Percentiles rank a stretch among this genome's conserved stretches.
These are phyloP conservation scores for Subanguina moxae DNA, from an alignment of 1,140 invertebrate species.

Conservation along the genomic window DNA sequence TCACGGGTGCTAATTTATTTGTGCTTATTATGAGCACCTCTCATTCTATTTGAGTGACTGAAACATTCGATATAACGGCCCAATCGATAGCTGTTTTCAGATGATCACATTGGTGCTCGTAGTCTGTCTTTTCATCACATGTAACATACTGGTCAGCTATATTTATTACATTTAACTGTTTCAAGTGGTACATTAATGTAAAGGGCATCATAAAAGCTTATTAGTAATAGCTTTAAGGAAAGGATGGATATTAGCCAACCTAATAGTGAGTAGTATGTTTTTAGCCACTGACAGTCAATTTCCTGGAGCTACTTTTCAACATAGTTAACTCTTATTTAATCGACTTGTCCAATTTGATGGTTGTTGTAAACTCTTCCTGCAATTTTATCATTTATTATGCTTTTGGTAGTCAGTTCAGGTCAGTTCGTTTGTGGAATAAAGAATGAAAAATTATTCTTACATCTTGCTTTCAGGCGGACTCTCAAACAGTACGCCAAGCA, in stretches of 20 bases:
- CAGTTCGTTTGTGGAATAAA: too few species aligned
- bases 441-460: too few species aligned
- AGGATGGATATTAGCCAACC: too few species aligned
- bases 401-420: slow-evolving; percentile 39
- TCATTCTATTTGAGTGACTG: too few species aligned
- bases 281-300: slow-evolving; percentile 50
- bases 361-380: slow-evolving; percentile 48
- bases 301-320: slow-evolving; percentile 43
- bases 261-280: slow-evolving; percentile 12
- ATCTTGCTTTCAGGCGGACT: slow-evolving; percentile 32
- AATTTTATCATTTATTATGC: slow-evolving; percentile 54
- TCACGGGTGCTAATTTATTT: too few species aligned
- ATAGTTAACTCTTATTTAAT: slow-evolving; percentile 49
- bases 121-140: slow-evolving; percentile 49
- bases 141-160: slow-evolving; percentile 49
- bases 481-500: slow-evolving; percentile 15
- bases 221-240: too few species aligned
- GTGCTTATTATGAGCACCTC: too few species aligned
- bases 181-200: too few species aligned
- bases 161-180: too few species aligned
- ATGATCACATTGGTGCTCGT: slow-evolving; percentile 49
- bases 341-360: slow-evolving; percentile 52
- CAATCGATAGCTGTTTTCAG: slow-evolving; percentile 21
- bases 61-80: too few species aligned
- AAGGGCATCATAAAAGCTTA: too few species aligned